These are phyloP conservation scores for Phyllotis vaccarum DNA, from an alignment of 2,797 vertebrate genomes.

Conservation along the genomic window DNA sequence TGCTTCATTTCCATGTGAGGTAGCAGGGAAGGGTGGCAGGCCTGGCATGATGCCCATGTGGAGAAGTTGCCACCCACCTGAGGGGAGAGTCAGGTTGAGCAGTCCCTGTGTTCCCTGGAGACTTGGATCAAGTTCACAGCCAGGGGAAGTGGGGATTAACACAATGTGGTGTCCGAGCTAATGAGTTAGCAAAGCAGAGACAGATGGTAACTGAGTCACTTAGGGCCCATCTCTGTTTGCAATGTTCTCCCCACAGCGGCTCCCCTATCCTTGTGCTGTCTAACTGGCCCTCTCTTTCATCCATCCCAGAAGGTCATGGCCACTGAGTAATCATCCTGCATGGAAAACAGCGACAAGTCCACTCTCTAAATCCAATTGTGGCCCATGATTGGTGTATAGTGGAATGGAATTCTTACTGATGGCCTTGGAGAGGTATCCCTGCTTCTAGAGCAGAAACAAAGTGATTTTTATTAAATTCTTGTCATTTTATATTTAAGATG, in stretches of 20 bases:
- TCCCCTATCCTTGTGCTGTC: constrained; percentile 33
- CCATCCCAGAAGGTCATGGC: background rate
- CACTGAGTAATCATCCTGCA: background rate
- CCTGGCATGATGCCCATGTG: constrained; percentile 50
- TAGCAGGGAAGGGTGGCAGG: constrained; percentile 31
- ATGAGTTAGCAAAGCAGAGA: constrained; percentile 84
- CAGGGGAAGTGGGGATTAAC: constrained; percentile 79
- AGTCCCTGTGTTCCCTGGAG: constrained; percentile 61
- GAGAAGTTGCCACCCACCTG: constrained; percentile 67
- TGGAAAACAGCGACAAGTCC: background rate
- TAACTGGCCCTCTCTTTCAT: constrained; percentile 14
- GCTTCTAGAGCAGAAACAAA: constrained; percentile 16
- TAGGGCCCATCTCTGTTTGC: constrained; percentile 74
- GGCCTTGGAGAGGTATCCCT: background rate
- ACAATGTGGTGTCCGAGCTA: constrained; percentile 82
- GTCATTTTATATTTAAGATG: constrained; percentile 59
- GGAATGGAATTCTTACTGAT: background rate
- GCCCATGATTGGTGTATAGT: too few species aligned
- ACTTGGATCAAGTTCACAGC: constrained; percentile 72
- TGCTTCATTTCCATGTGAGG: background rate
- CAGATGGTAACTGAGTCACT: constrained; percentile 81
- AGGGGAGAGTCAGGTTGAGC: constrained; percentile 60
- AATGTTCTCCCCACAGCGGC: constrained; percentile 37
- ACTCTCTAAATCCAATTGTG: constrained; percentile 49
- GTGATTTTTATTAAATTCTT: constrained; percentile 19